Evolutionary conservation across 2,888 invertebrate genomes (phyloP), one percentile per base, ranked within the genome.

Genomic region (Campopleginae sp.): DNA sequence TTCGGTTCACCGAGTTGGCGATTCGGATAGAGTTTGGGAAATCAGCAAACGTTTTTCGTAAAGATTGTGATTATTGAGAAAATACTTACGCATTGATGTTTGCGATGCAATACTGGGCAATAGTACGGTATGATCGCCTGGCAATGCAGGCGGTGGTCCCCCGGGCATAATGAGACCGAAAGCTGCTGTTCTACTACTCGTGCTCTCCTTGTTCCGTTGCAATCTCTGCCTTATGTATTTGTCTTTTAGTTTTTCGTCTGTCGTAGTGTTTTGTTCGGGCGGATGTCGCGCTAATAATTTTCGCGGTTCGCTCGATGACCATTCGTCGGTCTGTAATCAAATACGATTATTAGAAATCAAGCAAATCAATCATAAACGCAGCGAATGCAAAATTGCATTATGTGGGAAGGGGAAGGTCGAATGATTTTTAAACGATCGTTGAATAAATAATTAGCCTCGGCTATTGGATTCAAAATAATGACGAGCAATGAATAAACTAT

Each of bases 241-340:
- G 89, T 95, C 95, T 86, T 86, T 87, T 88, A 95, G 91, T 91
- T 95, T 95, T 88, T 96, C 96, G 88, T 96, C 96, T 72, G 93
- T 91, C 78, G 92, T 91, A n/a, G 89, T 75, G 88, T 78, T 86
- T 68, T 84, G 86, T 78, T 88, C 88, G 80, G 87, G 84, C 48
- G 86, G 86, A 83, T 87, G 88, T 84, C 88, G 80, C 10, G 81
- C 65, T 44, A 85, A 80, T 38, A 88, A 70, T 72, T 88, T 88
- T 71, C 86, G 80, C 44, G 91, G 88, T 81, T 94, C 94, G 90
- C 94, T 89, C 86, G 94, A 78, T 58, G 78, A 94, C 94, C 94
- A 95, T 90, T 96, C 96, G 86, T 97, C 97, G 89, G 97, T 97
- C 96, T 97, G 93, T 65, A 93, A 92, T 82, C 0, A 6, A 77